A percentile compares a stretch with the other conserved stretches of the same genome.
Evolutionary conservation across 2,888 invertebrate genomes (phyloP).

Genomic region (Cynaeus angustus): DNA sequence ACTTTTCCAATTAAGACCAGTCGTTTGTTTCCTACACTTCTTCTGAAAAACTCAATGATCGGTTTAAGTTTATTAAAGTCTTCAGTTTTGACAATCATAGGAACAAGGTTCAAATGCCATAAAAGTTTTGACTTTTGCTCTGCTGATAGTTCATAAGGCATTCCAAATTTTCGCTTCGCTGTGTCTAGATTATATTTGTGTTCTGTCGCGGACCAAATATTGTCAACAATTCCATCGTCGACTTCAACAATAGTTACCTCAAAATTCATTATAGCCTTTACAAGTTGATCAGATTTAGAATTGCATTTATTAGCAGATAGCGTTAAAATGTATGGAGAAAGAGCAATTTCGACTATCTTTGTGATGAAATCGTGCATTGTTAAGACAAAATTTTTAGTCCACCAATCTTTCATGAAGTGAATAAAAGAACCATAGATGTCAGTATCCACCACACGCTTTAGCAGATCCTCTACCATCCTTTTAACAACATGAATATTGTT

Average conservation of each 20-base stretch:
- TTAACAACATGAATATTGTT: not conserved
- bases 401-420: constrained; percentile 1
- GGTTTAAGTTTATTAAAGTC: not conserved
- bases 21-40: not conserved
- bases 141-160: not conserved
- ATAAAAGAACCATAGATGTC: not conserved
- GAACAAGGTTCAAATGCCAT: not conserved
- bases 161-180: not conserved
- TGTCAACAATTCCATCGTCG: not conserved
- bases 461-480: not conserved
- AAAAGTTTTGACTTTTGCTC: not conserved
- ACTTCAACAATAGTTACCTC: not conserved
- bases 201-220: not conserved
- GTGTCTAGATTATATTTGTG: not conserved
- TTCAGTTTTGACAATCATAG: not conserved
- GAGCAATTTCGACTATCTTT: not conserved
- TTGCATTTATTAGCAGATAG: not conserved
- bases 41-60: not conserved
- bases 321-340: constrained; percentile 6
- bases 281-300: not conserved
- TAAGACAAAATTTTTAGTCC: not conserved
- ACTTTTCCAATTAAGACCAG: not conserved
- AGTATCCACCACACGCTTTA: not conserved
- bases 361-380: not conserved
- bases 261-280: not conserved